A percentile compares a stretch with the other conserved stretches of the same genome.
Evolutionary conservation across 1,140 invertebrate genomes (phyloP).

Genomic region (Anoplophora glabripennis): DNA sequence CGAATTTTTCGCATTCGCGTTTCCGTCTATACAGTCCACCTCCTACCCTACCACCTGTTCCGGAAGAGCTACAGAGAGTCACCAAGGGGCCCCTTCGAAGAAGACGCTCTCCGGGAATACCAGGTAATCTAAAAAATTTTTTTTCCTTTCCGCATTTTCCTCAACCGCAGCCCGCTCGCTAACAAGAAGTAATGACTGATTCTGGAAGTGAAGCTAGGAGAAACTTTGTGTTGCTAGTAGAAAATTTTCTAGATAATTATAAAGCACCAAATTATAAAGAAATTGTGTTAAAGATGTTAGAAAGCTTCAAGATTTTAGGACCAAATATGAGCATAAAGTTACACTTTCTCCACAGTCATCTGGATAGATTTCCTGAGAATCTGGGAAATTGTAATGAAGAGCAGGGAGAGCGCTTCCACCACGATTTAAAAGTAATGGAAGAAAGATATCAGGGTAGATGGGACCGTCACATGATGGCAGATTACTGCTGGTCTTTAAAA

Average conservation of each 20-base stretch:
- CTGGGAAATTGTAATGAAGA: slow-evolving; percentile 25
- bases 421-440: slow-evolving; percentile 32
- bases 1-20: too few species aligned
- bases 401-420: slow-evolving; percentile 41
- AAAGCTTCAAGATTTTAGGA: slow-evolving; percentile 25
- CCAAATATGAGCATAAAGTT: slow-evolving; percentile 34
- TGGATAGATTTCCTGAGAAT: slow-evolving; percentile 25
- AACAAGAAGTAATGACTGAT: slow-evolving; percentile 11
- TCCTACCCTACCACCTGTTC: too few species aligned
- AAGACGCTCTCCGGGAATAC: too few species aligned
- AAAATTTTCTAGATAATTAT: slow-evolving; percentile 33
- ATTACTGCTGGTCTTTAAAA: slow-evolving; percentile 30
- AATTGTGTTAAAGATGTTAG: slow-evolving; percentile 26
- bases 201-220: slow-evolving; percentile 8
- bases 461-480: slow-evolving; percentile 39
- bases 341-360: slow-evolving; percentile 23
- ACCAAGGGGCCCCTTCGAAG: too few species aligned
- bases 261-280: slow-evolving; percentile 27
- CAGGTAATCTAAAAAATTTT: too few species aligned
- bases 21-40: too few species aligned
- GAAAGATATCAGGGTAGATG: slow-evolving; percentile 32
- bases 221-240: slow-evolving; percentile 17
- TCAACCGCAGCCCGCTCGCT: too few species aligned
- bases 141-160: too few species aligned
- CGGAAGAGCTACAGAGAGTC: too few species aligned